These are phyloP conservation scores for Aurelia aurita DNA, from an alignment of 30 jellyfish, hydroid and myxozoan species.

Conservation along the genomic window DNA sequence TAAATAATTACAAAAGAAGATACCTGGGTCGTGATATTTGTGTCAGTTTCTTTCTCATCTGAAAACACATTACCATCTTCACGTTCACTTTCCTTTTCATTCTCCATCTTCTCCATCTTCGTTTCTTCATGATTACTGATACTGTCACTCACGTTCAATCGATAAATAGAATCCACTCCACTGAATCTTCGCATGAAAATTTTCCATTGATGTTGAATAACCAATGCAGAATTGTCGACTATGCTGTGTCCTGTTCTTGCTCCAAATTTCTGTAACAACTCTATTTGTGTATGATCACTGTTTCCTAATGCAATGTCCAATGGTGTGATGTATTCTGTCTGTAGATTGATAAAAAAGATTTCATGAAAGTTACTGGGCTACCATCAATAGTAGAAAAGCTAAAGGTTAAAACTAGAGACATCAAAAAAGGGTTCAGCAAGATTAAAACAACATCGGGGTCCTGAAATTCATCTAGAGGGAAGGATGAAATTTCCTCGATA, in stretches of 20 bases:
- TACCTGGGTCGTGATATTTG: too few species aligned
- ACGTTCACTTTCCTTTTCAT: background rate
- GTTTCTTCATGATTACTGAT: constrained; percentile 26
- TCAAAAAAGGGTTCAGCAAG: too few species aligned
- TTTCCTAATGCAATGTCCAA: constrained; percentile 77
- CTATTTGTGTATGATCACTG: constrained; percentile 54
- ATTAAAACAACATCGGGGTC: too few species aligned
- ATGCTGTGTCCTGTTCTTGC: constrained; percentile 83
- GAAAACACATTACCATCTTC: background rate
- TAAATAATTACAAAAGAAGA: too few species aligned
- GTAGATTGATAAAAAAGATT: background rate
- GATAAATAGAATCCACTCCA: constrained; percentile 19
- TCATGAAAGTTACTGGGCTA: too few species aligned
- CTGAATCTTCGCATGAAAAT: constrained; percentile 54
- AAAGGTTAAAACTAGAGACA: too few species aligned
- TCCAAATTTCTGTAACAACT: constrained; percentile 59
- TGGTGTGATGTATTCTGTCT: constrained; percentile 76
- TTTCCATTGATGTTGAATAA: constrained; percentile 74
- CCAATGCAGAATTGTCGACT: constrained; percentile 58
- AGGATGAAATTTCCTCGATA: too few species aligned
- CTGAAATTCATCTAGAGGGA: too few species aligned
- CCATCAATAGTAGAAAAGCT: too few species aligned
- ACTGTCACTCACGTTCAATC: constrained; percentile 46
- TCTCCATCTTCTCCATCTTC: background rate
- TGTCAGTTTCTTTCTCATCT: background rate